Base-by-base conservation (phyloP, 2,113 vertebrate genomes). In the Thryonomys swinderianus region DNA sequence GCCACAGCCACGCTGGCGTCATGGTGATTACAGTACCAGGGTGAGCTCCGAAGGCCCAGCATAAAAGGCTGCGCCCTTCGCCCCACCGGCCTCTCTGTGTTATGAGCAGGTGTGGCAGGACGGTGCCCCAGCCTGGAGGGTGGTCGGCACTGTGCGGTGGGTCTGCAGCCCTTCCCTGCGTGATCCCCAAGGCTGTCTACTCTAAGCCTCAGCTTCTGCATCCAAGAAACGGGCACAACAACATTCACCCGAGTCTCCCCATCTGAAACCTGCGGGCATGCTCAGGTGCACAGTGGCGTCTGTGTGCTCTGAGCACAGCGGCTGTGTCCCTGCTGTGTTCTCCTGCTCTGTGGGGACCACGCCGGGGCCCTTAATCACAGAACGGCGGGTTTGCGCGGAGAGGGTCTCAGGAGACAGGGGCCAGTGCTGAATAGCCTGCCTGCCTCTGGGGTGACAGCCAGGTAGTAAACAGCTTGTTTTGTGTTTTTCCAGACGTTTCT, bases 261-360 rank as follows among this genome's bases (percentile, higher is more conserved):
- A 0, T 5, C 13, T 2, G 57, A 42, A 30, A 4, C 30, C 3
- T 0, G 0, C 17, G 1, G 37, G 21, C 53, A 30, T 6, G 0
- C 1, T 16, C 0, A 14, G 55, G 42, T 7, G 34, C 13, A 23
- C 0, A 11, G 48, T 25, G 5, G 45, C 0, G n/a, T n/a, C 61
- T 32, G 3, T 4, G 3, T 3, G 18, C 23, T 53, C 74, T 53
- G 11, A 13, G 2, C 2, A 42, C 2, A 40, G 45, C 13, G 3
- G 53, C 79, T 32, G 4, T 7, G 0, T 59, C 25, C 27, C 10
- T 7, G 17, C 7, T 25, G 53, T 16, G 85, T 37, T 4, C 53
- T 45, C 37, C 55, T 21, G n/a, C 10, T 37, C 55, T 62, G 40
- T 32, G 0, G 3, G 9, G 37, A 59, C 5, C 0, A 1, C 0